Evolutionary conservation across 2,888 invertebrate genomes (phyloP).

Genomic region (Marronus borbonicus): DNA sequence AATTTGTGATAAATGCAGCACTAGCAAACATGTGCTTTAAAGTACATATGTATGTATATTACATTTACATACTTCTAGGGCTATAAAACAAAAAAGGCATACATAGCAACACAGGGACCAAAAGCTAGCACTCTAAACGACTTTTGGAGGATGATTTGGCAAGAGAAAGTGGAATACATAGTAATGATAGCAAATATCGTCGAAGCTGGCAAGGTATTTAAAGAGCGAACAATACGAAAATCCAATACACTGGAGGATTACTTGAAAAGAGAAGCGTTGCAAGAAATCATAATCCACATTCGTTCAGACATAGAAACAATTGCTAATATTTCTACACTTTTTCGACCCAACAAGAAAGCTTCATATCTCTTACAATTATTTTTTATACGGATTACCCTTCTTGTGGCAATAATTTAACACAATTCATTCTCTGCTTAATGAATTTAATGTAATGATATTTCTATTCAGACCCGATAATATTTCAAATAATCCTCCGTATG

Average conservation of each 20-base stretch:
- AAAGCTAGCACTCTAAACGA: slow-evolving; percentile 64
- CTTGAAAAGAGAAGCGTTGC: too few species aligned
- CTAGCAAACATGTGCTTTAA: too few species aligned
- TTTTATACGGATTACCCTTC: too few species aligned
- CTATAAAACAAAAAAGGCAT: slow-evolving; percentile 62
- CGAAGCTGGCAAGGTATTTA: slow-evolving; percentile 69
- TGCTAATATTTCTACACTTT: neutral
- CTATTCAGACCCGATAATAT: too few species aligned
- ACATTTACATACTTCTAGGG: slow-evolving; percentile 60
- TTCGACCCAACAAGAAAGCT: neutral
- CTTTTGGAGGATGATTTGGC: slow-evolving; percentile 70
- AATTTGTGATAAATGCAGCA: too few species aligned
- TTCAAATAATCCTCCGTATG: too few species aligned
- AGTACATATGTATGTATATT: neutral
- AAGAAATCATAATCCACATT: neutral
- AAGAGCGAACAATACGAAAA: too few species aligned
- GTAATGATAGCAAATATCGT: slow-evolving; percentile 72
- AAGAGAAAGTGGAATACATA: slow-evolving; percentile 70
- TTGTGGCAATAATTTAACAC: too few species aligned
- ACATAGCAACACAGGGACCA: slow-evolving; percentile 68
- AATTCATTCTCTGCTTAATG: too few species aligned
- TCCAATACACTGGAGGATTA: too few species aligned
- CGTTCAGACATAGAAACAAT: neutral
- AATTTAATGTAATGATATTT: too few species aligned
- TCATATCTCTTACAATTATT: too few species aligned